Evolutionary conservation across 2,797 vertebrate species (phyloP).

Genomic region (Momotus momota): DNA sequence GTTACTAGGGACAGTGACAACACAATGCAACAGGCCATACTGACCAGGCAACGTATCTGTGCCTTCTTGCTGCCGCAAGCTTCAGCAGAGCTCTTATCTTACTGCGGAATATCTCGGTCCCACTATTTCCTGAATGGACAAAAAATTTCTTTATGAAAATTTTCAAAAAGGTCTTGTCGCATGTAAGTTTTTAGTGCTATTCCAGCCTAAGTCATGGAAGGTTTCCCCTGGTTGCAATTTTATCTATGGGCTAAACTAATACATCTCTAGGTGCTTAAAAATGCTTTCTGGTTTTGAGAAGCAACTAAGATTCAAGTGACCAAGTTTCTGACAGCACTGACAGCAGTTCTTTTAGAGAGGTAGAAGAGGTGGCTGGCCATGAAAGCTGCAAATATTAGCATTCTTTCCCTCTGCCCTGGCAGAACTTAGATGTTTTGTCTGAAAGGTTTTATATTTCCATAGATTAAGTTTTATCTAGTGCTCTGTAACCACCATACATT

Average conservation of each 20-base stretch:
- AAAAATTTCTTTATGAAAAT: not conserved
- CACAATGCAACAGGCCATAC: not conserved
- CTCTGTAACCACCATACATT: conserved; percentile 6
- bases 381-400: not conserved
- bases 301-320: not conserved
- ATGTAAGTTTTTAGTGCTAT: not conserved
- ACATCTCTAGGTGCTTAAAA: not conserved
- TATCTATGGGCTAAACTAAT: not conserved
- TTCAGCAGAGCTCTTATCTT: not conserved
- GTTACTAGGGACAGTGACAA: not conserved
- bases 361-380: not conserved
- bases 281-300: not conserved
- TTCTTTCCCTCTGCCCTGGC: not conserved
- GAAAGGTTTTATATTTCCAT: conserved; percentile 34
- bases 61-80: not conserved
- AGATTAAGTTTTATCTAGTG: conserved; percentile 11
- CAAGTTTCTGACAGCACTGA: not conserved
- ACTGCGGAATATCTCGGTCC: not conserved
- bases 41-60: not conserved
- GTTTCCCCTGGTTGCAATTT: not conserved
- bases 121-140: fast-evolving
- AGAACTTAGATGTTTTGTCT: not conserved
- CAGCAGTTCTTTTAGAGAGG: not conserved
- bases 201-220: not conserved
- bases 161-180: not conserved